phyloP scores from a whole-genome alignment of 2,797 vertebrate genomes.

The Pseudomugil gertrudae region DNA sequence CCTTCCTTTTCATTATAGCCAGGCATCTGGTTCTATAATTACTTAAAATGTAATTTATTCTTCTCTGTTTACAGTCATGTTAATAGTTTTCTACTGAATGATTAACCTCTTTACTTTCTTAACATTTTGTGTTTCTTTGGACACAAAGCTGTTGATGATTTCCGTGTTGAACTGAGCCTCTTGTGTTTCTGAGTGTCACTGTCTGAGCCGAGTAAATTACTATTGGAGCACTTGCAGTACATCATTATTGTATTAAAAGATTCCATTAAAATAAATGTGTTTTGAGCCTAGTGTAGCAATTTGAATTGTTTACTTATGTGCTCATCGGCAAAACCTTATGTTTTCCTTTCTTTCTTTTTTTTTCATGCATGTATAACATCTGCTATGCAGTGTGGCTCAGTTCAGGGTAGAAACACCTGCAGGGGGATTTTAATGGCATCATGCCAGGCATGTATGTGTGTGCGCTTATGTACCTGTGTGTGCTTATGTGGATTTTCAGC shows the following conservation, averaged over 20 bases:
- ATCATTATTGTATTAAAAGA: background rate
- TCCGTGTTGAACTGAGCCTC: background rate
- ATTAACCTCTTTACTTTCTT: no score
- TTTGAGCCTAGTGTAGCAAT: background rate
- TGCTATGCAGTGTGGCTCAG: conserved; percentile 1
- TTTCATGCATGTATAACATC: conserved; percentile 14
- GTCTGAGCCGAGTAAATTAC: background rate
- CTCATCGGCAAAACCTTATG: conserved; percentile 16
- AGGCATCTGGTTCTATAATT: background rate
- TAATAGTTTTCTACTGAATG: background rate
- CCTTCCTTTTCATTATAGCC: no score
- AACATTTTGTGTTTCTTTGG: no score
- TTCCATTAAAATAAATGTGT: background rate
- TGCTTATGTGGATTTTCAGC: background rate
- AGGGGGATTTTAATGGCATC: conserved; percentile 6
- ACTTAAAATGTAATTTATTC: background rate
- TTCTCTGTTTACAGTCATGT: background rate
- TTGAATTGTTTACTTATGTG: background rate
- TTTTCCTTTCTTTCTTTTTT: background rate
- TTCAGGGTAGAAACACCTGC: conserved; percentile 19
- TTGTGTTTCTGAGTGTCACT: background rate
- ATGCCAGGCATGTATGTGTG: background rate
- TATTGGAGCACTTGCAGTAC: background rate
- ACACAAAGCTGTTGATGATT: background rate
- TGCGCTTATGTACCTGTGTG: background rate